phyloP scores from a whole-genome alignment of 2,113 vertebrate species.

The Ibidorhyncha struthersii region DNA sequence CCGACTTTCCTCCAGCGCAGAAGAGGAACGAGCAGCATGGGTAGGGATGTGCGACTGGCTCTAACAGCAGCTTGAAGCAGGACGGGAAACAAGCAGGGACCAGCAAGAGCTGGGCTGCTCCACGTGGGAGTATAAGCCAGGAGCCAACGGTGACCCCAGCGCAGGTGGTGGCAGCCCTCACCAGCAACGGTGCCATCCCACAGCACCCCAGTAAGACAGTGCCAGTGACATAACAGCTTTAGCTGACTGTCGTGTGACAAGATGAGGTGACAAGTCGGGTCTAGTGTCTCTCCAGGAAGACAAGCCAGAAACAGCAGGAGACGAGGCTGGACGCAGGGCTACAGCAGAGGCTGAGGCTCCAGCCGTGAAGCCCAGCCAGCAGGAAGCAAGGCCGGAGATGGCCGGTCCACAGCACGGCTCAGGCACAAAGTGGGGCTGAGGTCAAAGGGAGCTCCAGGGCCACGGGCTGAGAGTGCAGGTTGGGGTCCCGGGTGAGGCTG shows the following conservation, averaged over 20 bases:
- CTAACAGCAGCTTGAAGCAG: background rate
- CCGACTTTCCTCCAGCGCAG: background rate
- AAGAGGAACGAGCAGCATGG: background rate
- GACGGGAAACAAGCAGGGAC: background rate
- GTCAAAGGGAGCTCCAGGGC: background rate
- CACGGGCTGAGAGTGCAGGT: too few relatives aligned
- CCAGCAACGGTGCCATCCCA: background rate
- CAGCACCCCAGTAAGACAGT: background rate
- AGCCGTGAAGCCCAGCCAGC: background rate
- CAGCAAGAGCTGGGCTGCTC: background rate
- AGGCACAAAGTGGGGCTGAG: background rate
- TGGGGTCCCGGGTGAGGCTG: background rate
- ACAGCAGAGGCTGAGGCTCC: background rate
- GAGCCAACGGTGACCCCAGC: background rate
- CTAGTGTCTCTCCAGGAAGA: background rate
- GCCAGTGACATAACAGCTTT: background rate
- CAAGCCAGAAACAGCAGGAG: background rate
- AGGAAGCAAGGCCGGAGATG: background rate
- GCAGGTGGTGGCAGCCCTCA: background rate
- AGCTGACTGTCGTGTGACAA: background rate
- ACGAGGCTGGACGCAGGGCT: background rate
- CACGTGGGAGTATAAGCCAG: background rate
- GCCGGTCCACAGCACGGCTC: fast-evolving
- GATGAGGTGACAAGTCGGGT: too few relatives aligned
- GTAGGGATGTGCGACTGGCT: background rate